Percentiles rank a stretch among this genome's conserved stretches.
These are phyloP conservation scores for Yoshiicerus persimilis DNA, from an alignment of 1,140 invertebrate genomes.

Conservation along the genomic window DNA sequence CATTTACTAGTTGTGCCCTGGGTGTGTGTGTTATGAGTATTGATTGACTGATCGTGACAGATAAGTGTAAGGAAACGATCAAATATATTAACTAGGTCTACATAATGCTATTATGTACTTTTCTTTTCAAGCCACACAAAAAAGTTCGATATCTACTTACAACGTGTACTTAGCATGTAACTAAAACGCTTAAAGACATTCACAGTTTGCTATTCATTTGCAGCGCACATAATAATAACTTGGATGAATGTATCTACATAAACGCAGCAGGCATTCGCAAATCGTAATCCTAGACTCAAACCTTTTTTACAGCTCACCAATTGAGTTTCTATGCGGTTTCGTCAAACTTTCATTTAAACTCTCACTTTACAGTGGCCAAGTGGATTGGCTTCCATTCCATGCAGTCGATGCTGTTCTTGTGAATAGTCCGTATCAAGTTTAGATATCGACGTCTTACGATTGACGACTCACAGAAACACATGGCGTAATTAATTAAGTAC, in stretches of 20 bases:
- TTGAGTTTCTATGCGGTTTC: background rate
- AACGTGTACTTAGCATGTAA: no score
- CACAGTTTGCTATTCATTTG: no score
- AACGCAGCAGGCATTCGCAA: no score
- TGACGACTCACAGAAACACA: background rate
- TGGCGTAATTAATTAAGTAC: background rate
- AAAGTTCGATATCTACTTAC: background rate
- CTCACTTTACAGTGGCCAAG: no score
- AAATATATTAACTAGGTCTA: background rate
- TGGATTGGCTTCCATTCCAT: no score
- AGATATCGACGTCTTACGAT: background rate
- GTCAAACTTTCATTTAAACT: background rate
- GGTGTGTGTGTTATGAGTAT: background rate
- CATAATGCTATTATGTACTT: background rate
- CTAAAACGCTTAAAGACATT: no score
- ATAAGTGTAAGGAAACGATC: background rate
- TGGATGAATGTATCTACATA: no score
- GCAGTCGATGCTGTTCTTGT: no score
- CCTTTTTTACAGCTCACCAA: background rate
- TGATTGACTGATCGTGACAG: background rate
- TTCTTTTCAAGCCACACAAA: background rate
- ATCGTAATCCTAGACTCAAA: no score
- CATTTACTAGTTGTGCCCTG: no score
- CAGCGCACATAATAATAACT: no score
- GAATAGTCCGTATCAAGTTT: background rate